Conservation (phyloP, 2,797 vertebrate genomes). For the Arremon brunneinucha region DNA sequence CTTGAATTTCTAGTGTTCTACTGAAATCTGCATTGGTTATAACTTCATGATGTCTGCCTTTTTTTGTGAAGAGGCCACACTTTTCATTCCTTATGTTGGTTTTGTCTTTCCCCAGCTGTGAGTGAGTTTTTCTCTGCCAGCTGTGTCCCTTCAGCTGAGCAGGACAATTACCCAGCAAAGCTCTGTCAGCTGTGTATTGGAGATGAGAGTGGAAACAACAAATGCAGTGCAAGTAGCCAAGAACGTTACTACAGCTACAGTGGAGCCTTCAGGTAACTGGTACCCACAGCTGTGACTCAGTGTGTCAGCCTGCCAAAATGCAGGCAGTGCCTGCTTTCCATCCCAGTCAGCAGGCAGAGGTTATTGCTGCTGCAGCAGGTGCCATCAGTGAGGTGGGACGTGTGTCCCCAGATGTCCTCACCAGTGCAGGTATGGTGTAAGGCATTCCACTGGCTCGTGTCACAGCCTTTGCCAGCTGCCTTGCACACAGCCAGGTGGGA, state of each 20-base stretch:
- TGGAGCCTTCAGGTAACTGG: constrained; percentile 91
- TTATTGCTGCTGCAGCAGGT: neutral
- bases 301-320: neutral
- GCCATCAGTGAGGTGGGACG: rapidly evolving
- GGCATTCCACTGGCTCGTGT: neutral
- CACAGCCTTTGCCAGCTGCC: neutral
- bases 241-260: constrained; percentile 86
- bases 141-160: constrained; percentile 87
- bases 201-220: constrained; percentile 77
- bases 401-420: neutral
- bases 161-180: constrained; percentile 76
- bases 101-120: constrained; percentile 74
- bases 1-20: neutral
- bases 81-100: neutral
- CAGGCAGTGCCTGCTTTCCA: neutral
- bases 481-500: neutral
- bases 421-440: neutral
- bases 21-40: neutral
- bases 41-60: neutral
- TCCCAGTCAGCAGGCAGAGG: neutral
- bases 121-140: constrained; percentile 87
- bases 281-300: rapidly evolving
- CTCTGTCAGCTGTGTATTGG: constrained; percentile 87
- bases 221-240: constrained; percentile 82
- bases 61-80: neutral